Conservation (phyloP, 2,797 vertebrate genomes). For the Astyanax mexicanus region DNA sequence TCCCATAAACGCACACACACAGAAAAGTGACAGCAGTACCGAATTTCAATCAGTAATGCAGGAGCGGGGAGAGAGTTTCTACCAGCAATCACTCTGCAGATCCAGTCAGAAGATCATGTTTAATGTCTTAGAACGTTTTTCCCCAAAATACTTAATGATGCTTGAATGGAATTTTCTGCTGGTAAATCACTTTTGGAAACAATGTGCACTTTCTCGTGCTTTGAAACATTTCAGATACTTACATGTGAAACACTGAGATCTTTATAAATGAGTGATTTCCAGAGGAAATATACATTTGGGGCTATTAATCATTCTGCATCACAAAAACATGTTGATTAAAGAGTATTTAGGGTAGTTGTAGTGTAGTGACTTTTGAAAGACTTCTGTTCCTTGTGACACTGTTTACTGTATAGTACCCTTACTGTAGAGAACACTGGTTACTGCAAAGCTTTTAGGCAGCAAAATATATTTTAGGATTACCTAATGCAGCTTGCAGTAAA, state of each 20-base stretch:
- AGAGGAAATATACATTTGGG: neutral
- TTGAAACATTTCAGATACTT: conserved; percentile 36
- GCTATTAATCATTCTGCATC: neutral
- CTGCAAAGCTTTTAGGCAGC: no score
- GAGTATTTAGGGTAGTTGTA: neutral
- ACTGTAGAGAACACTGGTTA: neutral
- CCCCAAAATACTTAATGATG: conserved; percentile 50
- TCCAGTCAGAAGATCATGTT: conserved; percentile 49
- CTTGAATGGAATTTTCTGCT: conserved; percentile 43
- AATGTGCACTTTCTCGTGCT: neutral
- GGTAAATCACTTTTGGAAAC: conserved; percentile 43
- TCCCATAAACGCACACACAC: conserved; percentile 17
- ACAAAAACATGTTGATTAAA: neutral
- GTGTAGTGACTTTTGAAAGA: neutral
- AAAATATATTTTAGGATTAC: no score
- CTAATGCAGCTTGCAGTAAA: no score
- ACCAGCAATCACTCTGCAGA: conserved; percentile 17
- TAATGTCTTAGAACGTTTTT: conserved; percentile 57
- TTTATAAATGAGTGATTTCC: conserved; percentile 28
- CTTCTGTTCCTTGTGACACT: conserved; percentile 8
- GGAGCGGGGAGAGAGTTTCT: conserved; percentile 22
- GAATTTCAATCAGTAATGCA: conserved; percentile 47
- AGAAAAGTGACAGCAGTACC: conserved; percentile 46
- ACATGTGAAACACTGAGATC: conserved; percentile 27
- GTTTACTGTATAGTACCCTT: neutral